Evolutionary conservation across 2,888 invertebrate species (phyloP).

Genomic region (Hydraecia micacea): DNA sequence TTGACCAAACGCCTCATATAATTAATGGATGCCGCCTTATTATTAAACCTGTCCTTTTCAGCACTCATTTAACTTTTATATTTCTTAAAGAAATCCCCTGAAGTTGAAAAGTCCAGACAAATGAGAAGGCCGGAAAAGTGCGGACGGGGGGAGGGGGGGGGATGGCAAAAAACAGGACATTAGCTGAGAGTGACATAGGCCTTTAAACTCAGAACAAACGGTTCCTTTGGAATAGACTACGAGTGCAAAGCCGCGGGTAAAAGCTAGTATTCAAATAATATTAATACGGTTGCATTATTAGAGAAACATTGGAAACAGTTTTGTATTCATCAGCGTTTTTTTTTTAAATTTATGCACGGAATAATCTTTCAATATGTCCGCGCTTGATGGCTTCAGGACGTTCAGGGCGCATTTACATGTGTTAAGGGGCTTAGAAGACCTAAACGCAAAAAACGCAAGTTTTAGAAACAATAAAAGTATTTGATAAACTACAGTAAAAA

Average conservation of each 20-base stretch:
- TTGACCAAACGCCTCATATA: too few species aligned
- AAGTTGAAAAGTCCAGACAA: neutral
- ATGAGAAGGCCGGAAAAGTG: neutral
- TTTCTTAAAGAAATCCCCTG: neutral
- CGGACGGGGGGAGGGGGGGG: neutral
- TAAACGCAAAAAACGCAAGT: too few species aligned
- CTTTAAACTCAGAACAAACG: neutral
- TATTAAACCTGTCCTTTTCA: neutral
- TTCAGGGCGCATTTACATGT: conserved; percentile 31
- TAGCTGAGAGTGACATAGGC: neutral
- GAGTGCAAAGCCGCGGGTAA: neutral
- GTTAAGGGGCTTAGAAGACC: too few species aligned
- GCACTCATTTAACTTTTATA: neutral
- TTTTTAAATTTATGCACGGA: conserved; percentile 11
- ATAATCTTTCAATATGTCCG: conserved; percentile 32
- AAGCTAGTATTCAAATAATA: too few species aligned
- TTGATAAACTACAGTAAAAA: too few species aligned
- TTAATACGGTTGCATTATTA: too few species aligned
- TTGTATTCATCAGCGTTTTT: conserved; percentile 1
- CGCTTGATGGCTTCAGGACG: conserved; percentile 1
- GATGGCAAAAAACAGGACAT: neutral
- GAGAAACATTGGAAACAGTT: neutral
- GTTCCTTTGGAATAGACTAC: neutral
- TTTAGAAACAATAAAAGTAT: too few species aligned
- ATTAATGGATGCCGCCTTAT: too few species aligned